Evolutionary conservation across 1,140 invertebrate genomes (phyloP).

Genomic region (Druon quercuslanigerum): DNA sequence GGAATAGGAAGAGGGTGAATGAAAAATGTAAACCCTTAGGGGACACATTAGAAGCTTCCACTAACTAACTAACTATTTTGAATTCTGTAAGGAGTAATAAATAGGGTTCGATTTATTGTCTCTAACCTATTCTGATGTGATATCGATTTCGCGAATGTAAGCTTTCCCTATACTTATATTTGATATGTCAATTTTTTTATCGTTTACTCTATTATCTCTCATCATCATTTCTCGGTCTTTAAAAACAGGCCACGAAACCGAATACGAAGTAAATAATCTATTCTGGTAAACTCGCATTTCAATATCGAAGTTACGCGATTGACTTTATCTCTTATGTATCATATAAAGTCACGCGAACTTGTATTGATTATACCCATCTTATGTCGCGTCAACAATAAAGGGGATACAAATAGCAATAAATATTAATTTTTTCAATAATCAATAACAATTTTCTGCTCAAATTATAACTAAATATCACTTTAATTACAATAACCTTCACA

Average conservation of each 20-base stretch:
- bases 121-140: too few relatives aligned
- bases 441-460: not conserved
- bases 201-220: not conserved
- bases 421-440: conserved; percentile 13
- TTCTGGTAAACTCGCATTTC: conserved; percentile 27
- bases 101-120: too few relatives aligned
- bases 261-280: conserved; percentile 22
- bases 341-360: conserved; percentile 24
- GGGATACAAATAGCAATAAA: conserved; percentile 24
- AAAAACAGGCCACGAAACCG: conserved; percentile 12
- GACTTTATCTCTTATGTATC: conserved; percentile 31
- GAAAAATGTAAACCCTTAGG: too few relatives aligned
- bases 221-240: not conserved
- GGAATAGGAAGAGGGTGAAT: too few relatives aligned
- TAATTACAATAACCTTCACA: too few relatives aligned
- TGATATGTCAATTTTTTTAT: not conserved
- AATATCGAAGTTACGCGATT: conserved; percentile 30
- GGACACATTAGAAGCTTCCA: too few relatives aligned
- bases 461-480: too few relatives aligned
- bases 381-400: not conserved
- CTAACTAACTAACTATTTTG: too few relatives aligned
- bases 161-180: too few relatives aligned
- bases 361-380: conserved; percentile 26
- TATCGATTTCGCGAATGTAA: too few relatives aligned
- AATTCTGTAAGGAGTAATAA: too few relatives aligned